Base-by-base conservation (phyloP, 2,797 vertebrate genomes). In the Myiotriccus ornatus region DNA sequence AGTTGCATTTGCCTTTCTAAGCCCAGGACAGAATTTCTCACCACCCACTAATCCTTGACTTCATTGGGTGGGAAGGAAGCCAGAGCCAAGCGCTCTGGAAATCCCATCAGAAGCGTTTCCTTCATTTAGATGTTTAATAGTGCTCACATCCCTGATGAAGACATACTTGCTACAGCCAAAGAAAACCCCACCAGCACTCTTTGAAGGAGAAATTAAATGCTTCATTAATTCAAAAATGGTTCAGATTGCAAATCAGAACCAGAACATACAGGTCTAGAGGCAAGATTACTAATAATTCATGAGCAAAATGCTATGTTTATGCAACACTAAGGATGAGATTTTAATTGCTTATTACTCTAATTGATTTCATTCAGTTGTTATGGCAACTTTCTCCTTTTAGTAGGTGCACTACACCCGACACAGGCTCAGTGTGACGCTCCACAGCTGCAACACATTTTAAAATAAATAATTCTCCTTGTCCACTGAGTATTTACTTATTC, bases 281-380 rank as follows among this genome's bases (percentile, higher is more conserved):
- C 87, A 86, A 84, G 74, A 86, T 25, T 12, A 6, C 79, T 63
- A 88, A 86, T 79, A 92, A 95, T 69, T 89, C 92, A 94, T 71
- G 59, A 93, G 89, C 21, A 23, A 92, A 93, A 92, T 8, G 47
- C 44, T 67, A 56, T 94, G 92, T 95, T 95, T 96, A 95, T 93
- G 94, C 89, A 96, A 96, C 92, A 95, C 41, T 43, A 68, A 70
- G 85, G 69, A 95, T 94, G 76, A 93, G 76, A 90, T 90, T 94
- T 95, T 96, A 97, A 97, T 96, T 95, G 89, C 94, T 96, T 95
- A 86, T 94, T 96, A 95, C 81, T 60, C 74, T 96, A 95, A 95
- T 91, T 93, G 79, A 89, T 90, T 93, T 93, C 59, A 82, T 82
- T 95, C 91, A 69, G 95, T 96, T 96, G 92, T 95, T 96, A 96